Base-by-base conservation (phyloP, 2,797 vertebrate species). In the Bradypodion pumilum region DNA sequence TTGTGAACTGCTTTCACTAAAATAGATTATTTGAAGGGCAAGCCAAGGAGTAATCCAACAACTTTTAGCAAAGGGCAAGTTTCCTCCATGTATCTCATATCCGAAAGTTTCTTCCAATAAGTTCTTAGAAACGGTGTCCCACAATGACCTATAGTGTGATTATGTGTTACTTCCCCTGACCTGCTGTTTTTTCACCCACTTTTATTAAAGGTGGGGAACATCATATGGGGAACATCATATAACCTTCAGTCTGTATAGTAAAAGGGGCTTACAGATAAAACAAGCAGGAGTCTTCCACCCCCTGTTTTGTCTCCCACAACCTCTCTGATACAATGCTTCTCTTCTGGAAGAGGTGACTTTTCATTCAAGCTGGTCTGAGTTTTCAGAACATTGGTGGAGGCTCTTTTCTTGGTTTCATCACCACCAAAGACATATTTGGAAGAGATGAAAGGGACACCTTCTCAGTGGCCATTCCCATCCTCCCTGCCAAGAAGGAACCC, bases 1-100 rank as follows among this genome's bases (percentile, higher is more conserved):
- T 49, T 77, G 29, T 0, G 7, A 89, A 21, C 15, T 81, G 74
- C 63, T 88, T 85, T 89, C 84, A 86, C 70, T 37, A 86, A 89
- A 81, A 87, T 37, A 86, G 82, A 82, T 25, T 23, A 88, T 87
- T 86, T 92, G 81, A 93, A 93, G 85, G 78, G 15, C 87, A 87
- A 66, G 21, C 60, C 77, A 90, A 89, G 78, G 52, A 86, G 70
- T 68, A 82, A 85, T 80, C 10, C 81, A 49, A 44, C 29, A 91
- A 82, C 82, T 89, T 77, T 80, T 70, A 80, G 25, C 73, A 32
- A 56, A 82, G 7, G 1, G 7, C 29, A 81, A 13, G 15, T 65
- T 90, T 92, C 82, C 82, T 84, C 83, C 42, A 15, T 32, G 37
- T 0, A 0, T 3, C 19, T 87, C 86, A 65, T 69, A 8, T 85